These are phyloP conservation scores for Anoplopoma fimbria DNA, from an alignment of 2,113 vertebrate genomes.

Conservation along the genomic window DNA sequence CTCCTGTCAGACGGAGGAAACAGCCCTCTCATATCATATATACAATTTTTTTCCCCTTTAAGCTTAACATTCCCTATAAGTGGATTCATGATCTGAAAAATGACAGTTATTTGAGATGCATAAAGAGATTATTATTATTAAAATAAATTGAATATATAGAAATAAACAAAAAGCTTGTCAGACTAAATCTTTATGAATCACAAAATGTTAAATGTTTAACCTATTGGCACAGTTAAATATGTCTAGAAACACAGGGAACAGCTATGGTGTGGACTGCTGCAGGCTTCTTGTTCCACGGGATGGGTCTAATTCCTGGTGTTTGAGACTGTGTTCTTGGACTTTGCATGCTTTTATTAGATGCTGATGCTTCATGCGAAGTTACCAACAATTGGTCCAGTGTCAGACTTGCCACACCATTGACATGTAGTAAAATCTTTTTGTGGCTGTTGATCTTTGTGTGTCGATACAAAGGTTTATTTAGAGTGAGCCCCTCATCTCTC, in stretches of 20 bases:
- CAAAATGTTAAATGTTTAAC: neutral
- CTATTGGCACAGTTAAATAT: neutral
- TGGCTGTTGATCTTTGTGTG: neutral
- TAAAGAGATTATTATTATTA: neutral
- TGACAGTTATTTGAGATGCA: neutral
- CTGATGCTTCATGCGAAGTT: neutral
- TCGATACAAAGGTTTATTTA: neutral
- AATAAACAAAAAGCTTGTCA: neutral
- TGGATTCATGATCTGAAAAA: neutral
- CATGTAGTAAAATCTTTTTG: neutral
- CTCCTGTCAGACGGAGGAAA: slow-evolving; percentile 38
- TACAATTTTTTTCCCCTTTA: neutral
- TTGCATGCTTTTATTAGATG: neutral
- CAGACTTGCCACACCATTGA: neutral
- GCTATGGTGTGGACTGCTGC: neutral
- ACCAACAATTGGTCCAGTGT: neutral
- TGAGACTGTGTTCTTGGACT: neutral
- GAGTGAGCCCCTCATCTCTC: neutral
- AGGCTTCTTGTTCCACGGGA: neutral
- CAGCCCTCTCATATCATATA: slow-evolving; percentile 44
- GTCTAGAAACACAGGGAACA: neutral
- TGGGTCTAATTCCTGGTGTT: neutral
- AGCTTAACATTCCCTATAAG: neutral
- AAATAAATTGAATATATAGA: neutral
- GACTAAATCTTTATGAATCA: neutral